Evolutionary conservation across 2,797 vertebrate genomes (phyloP), one percentile per base, ranked within the genome.

Genomic region (Muscicapa striata): DNA sequence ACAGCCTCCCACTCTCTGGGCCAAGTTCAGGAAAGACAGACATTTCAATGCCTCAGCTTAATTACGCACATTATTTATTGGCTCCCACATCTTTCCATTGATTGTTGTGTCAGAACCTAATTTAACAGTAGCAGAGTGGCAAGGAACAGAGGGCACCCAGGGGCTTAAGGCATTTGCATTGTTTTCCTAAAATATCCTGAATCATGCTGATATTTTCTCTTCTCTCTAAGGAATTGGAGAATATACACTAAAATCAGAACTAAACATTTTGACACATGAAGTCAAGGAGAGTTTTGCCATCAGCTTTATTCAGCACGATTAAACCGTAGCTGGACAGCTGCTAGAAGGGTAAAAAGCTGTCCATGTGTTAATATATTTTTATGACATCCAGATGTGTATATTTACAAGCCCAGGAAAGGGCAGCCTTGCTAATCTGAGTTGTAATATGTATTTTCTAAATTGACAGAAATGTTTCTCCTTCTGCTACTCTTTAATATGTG

Each of bases 81-180:
- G 81, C 63, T 95, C 90, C 78, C 77, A 91, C 88, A 59, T 84
- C 24, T 93, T 93, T 81, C 72, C 46, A 96, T 87, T 91, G 91
- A 93, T 88, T 90, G 67, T 67, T 70, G 22, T 84, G 89, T 91
- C 93, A 94, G 63, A 95, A 82, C 23, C 34, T 67, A 57, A 94
- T 92, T 92, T 88, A 94, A 88, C 85, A 77, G 59, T 43, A 73
- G 40, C 6, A 15, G 59, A 96, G 58, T 90, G 57, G 64, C 54
- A 84, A 59, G 49, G 49, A 93, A 93, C 34, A 94, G 70, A 93
- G 75, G 63, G 46, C 68, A 93, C 77, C 74, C 76, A 77, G 70
- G 38, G 66, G 69, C 55, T 88, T 90, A 78, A 75, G 67, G 27
- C 57, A 26, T 23, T 91, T 83, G 22, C 0, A 2, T 55, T 62